Percentiles rank a stretch among this genome's conserved stretches.
These are phyloP conservation scores for Drepana falcataria DNA, from an alignment of 2,888 invertebrate species.

Conservation along the genomic window DNA sequence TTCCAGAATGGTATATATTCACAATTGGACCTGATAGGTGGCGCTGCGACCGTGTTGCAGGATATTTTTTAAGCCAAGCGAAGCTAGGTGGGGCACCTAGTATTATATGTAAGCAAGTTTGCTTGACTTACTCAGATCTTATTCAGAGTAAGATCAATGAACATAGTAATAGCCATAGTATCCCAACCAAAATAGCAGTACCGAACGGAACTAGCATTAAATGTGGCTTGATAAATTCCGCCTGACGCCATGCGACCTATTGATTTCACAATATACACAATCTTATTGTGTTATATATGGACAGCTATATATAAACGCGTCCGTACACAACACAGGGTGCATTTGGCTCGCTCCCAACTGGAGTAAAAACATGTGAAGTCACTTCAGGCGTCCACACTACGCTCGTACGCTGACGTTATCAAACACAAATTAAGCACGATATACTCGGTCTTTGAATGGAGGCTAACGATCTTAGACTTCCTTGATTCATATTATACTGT, in stretches of 20 bases:
- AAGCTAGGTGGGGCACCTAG: too few relatives aligned
- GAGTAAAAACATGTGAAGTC: slow-evolving; percentile 1
- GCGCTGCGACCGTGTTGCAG: too few relatives aligned
- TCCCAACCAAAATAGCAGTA: too few relatives aligned
- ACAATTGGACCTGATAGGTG: too few relatives aligned
- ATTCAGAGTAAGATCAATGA: too few relatives aligned
- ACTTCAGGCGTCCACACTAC: not conserved
- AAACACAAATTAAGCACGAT: not conserved
- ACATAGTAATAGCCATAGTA: too few relatives aligned
- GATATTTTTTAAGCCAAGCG: too few relatives aligned
- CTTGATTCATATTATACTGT: too few relatives aligned
- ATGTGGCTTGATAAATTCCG: not conserved
- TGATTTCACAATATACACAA: not conserved
- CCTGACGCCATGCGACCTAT: not conserved
- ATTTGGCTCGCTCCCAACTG: slow-evolving; percentile 2
- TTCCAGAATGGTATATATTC: too few relatives aligned
- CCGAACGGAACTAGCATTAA: not conserved
- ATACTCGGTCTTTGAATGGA: too few relatives aligned
- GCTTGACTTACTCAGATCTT: too few relatives aligned
- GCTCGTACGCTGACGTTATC: not conserved
- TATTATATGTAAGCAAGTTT: too few relatives aligned
- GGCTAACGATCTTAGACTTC: not conserved
- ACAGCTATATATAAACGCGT: not conserved
- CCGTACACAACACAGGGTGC: not conserved
- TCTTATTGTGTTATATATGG: not conserved